phyloP scores from a whole-genome alignment of 1,140 invertebrate species.

The Drosophila arizonae region DNA sequence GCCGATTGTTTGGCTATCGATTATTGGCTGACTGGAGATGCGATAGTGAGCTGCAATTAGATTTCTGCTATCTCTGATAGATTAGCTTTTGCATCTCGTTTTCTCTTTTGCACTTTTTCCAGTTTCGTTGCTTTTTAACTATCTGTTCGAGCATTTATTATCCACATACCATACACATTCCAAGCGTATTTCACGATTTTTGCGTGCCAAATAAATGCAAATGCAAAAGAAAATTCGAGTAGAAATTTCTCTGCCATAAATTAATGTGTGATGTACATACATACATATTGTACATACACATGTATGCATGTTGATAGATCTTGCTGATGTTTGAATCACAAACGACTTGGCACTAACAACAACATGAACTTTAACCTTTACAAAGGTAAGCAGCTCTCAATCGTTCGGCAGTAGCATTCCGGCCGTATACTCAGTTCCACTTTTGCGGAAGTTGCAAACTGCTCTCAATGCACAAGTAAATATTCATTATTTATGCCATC shows the following conservation, averaged over 20 bases:
- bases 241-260: neutral
- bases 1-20: too few species aligned
- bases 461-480: neutral
- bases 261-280: neutral
- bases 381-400: neutral
- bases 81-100: neutral
- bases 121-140: neutral
- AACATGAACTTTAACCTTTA: neutral
- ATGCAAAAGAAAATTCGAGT: constrained; percentile 4
- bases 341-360: neutral
- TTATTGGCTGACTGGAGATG: too few species aligned
- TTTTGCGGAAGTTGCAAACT: neutral
- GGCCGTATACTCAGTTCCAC: neutral
- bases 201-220: constrained; percentile 5
- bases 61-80: too few species aligned
- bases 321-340: neutral
- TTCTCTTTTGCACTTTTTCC: neutral
- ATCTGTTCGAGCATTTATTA: neutral
- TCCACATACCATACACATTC: constrained; percentile 13
- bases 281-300: too few species aligned
- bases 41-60: too few species aligned
- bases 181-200: neutral
- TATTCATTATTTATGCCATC: neutral
- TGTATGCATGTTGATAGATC: too few species aligned
- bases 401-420: neutral